Conservation (phyloP, 2,888 invertebrate species). For the Bruchidius siliquastri region DNA sequence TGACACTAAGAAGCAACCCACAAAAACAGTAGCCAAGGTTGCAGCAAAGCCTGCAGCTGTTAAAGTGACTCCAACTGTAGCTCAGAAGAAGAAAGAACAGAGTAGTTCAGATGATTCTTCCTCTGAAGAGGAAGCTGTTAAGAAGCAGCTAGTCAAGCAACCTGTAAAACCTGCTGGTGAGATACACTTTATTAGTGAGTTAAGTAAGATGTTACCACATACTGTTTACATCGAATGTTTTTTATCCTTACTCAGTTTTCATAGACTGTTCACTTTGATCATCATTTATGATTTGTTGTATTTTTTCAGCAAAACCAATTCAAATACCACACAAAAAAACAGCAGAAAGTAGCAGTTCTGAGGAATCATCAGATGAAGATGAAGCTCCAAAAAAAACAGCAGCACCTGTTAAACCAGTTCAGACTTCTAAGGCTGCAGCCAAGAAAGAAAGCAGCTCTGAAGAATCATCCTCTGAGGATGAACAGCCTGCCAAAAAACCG, state of each 20-base stretch:
- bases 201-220: neutral
- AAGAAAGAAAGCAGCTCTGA: slow-evolving; percentile 24
- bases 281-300: neutral
- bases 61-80: neutral
- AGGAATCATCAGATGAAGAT: slow-evolving; percentile 28
- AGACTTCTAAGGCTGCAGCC: slow-evolving; percentile 19
- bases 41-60: slow-evolving; percentile 18
- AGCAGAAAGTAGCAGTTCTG: slow-evolving; percentile 20
- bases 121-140: slow-evolving; percentile 23
- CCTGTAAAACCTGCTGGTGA: neutral
- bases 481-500: slow-evolving; percentile 9
- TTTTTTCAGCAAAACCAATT: neutral
- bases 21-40: slow-evolving; percentile 13
- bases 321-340: slow-evolving; percentile 1
- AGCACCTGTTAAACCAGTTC: neutral
- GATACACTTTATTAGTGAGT: neutral
- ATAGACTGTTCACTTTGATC: too few species aligned
- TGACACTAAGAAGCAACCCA: slow-evolving; percentile 1
- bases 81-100: slow-evolving; percentile 24
- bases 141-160: slow-evolving; percentile 1
- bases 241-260: too few species aligned
- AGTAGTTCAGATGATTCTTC: slow-evolving; percentile 45
- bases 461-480: slow-evolving; percentile 12
- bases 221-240: too few species aligned
- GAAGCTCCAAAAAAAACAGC: slow-evolving; percentile 5